A percentile compares a stretch with the other conserved stretches of the same genome.
These are phyloP conservation scores for Peromyscus leucopus DNA, from an alignment of 2,113 vertebrate genomes.

Conservation along the genomic window DNA sequence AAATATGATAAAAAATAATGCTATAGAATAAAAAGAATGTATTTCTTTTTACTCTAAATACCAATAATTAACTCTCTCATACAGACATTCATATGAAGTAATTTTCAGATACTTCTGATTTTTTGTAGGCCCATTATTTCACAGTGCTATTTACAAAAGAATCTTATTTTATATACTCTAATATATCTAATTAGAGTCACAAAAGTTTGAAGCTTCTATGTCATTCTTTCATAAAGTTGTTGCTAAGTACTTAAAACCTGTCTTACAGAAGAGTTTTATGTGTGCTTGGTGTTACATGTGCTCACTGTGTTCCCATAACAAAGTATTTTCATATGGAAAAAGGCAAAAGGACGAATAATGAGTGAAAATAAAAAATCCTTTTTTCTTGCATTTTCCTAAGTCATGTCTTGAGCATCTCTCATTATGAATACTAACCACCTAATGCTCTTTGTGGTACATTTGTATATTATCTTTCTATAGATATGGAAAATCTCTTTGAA, in stretches of 20 bases:
- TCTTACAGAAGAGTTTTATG: not conserved
- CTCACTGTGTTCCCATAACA: not conserved
- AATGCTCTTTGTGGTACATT: not conserved
- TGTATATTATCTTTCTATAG: not conserved
- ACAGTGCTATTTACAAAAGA: not conserved
- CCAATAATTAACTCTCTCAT: not conserved
- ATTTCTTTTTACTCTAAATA: not conserved
- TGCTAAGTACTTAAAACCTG: not conserved
- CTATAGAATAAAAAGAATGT: too few relatives aligned
- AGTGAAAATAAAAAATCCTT: not conserved
- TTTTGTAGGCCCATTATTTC: not conserved
- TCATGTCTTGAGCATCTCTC: not conserved
- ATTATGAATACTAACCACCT: not conserved
- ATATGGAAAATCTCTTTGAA: not conserved
- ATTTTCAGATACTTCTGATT: constrained; percentile 11
- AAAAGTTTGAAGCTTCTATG: not conserved
- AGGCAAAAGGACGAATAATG: not conserved
- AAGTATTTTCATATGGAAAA: constrained; percentile 3
- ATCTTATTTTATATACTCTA: not conserved
- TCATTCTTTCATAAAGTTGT: not conserved
- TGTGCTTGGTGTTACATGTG: not conserved
- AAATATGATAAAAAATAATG: too few relatives aligned
- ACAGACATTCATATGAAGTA: not conserved
- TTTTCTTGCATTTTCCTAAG: not conserved
- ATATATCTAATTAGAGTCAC: constrained; percentile 12